phyloP scores from a whole-genome alignment of 2,113 vertebrate genomes.

The Pseudorhombus dupliciocellatus region DNA sequence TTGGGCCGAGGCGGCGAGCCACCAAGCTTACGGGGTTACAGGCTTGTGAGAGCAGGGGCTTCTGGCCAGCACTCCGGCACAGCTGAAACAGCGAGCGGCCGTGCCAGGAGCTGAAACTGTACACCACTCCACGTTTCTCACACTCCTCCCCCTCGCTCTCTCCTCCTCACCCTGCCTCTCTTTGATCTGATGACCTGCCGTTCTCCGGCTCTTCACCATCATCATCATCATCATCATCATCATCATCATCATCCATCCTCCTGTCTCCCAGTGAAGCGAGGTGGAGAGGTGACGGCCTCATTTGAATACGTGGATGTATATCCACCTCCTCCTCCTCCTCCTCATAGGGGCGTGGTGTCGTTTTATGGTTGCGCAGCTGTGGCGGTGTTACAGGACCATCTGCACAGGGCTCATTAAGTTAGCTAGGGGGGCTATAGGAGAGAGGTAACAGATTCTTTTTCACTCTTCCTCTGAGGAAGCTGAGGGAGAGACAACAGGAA shows the following conservation, averaged over 20 bases:
- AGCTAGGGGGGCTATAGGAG: conserved; percentile 21
- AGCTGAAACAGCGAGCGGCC: conserved; percentile 80
- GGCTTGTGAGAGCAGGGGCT: conserved; percentile 77
- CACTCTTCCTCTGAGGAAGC: conserved; percentile 54
- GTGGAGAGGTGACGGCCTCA: conserved; percentile 56
- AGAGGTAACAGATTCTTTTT: conserved; percentile 28
- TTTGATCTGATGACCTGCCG: conserved; percentile 49
- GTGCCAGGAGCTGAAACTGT: conserved; percentile 74
- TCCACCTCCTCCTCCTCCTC: conserved; percentile 49
- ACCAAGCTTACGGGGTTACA: conserved; percentile 64
- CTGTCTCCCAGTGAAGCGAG: conserved; percentile 1
- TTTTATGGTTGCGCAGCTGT: conserved; percentile 62
- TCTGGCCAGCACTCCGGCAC: conserved; percentile 69
- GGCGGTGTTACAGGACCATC: conserved; percentile 69
- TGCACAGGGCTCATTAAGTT: conserved; percentile 62
- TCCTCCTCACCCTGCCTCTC: conserved; percentile 9
- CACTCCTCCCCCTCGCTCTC: conserved; percentile 34
- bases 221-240: conserved; percentile 21
- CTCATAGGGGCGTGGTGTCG: conserved; percentile 57
- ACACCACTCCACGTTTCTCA: conserved; percentile 50
- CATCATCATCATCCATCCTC: conserved; percentile 3
- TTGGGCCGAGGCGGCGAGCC: conserved; percentile 37
- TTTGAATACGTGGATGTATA: conserved; percentile 64
- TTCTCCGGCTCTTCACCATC: conserved; percentile 31
- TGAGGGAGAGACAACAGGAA: conserved; percentile 30